Evolutionary conservation across 1,140 invertebrate genomes (phyloP).

Genomic region (Ooceraea biroi): DNA sequence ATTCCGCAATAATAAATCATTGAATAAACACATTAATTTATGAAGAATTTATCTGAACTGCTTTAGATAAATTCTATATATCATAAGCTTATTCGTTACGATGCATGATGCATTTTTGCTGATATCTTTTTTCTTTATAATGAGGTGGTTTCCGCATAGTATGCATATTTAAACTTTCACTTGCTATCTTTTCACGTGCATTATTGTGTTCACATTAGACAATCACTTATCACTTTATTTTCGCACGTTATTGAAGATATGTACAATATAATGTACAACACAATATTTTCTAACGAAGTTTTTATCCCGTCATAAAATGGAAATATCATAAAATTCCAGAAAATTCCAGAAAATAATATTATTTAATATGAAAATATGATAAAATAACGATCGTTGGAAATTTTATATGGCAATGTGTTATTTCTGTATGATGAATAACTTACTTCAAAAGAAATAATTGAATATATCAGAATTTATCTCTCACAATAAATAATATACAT

Average conservation of each 20-base stretch:
- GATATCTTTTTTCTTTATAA: constrained; percentile 56
- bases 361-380: background rate
- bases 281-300: constrained; percentile 5
- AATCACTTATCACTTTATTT: constrained; percentile 33
- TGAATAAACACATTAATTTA: background rate
- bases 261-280: too few relatives aligned
- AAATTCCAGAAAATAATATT: background rate
- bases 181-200: background rate
- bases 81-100: background rate
- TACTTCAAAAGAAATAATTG: constrained; percentile 13
- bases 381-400: background rate
- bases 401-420: constrained; percentile 10
- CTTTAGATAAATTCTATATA: background rate
- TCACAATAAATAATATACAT: background rate
- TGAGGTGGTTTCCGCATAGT: background rate
- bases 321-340: background rate
- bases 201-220: background rate
- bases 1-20: background rate
- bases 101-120: constrained; percentile 57
- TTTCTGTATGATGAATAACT: background rate
- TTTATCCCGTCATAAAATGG: background rate
- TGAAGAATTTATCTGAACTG: background rate
- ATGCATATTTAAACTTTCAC: constrained; percentile 47
- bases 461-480: background rate
- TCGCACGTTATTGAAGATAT: constrained; percentile 9